Evolutionary conservation across 2,797 vertebrate species (phyloP), one percentile per base, ranked within the genome.

Genomic region (Phaenicophaeus curvirostris): DNA sequence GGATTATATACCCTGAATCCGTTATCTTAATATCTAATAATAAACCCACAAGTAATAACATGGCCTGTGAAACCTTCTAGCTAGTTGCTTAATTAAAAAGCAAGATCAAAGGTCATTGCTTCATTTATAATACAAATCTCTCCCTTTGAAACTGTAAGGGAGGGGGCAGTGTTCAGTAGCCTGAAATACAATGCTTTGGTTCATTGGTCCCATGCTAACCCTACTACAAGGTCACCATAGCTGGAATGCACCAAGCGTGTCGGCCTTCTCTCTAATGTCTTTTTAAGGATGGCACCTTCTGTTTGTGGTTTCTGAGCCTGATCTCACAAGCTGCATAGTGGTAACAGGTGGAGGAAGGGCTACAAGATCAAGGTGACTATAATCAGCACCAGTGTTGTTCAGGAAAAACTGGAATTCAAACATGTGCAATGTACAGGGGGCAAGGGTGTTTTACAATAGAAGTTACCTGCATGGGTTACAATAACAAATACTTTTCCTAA

Each of bases 61-160:
- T 7, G 25, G 67, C 41, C 59, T 79, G 25, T 67, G 75, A 95
- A 95, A 84, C 62, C 73, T 93, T 83, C 78, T 81, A 66, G 58
- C 69, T 81, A 76, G 87, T 30, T 78, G 66, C 53, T 94, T 96
- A 93, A 97, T 95, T 95, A 91, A 94, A 96, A 96, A 87, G 18
- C 58, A 79, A 89, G 94, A 84, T 76, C 94, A 95, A 94, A 95
- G 94, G 76, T 94, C 85, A 58, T 65, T 76, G 31, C 51, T 82
- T 95, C 87, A 82, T 94, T 94, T 82, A 88, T 77, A 88, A 90
- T 67, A 93, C 74, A 93, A 68, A 88, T 85, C 55, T 94, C 50
- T 75, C 18, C 57, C 67, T 95, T 93, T 91, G 79, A 77, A 89
- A 71, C 55, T 27, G 1, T 53, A 35, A 88, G 57, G 63, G 80